Base-by-base conservation (phyloP, 1,140 invertebrate species). In the Tetramorium simillimum region DNA sequence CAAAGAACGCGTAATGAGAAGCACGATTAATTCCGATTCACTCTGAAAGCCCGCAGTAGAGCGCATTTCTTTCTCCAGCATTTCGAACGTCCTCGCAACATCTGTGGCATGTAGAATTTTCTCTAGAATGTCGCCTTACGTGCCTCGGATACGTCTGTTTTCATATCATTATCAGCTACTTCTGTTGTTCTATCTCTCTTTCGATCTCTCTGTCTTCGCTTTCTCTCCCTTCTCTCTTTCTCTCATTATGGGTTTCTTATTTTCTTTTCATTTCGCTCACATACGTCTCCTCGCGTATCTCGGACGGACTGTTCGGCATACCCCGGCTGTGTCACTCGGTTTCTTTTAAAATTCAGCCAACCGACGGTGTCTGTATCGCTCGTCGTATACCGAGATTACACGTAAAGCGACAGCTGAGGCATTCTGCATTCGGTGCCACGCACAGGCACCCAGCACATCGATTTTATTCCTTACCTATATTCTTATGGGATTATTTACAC, bases 401-500 rank as follows among this genome's bases (percentile, higher is more conserved):
- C 40, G 58, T 56, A 62, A 60, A 18, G 53, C 69, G 80, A 73
- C 67, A 51, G 40, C 67, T 12, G 37, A 46, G 37, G 40, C 24
- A 60, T 84, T 75, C 43, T 60, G 14, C 56, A 62, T 62, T 73
- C 37, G 21, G 7, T n/a, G 43, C 18, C 24, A 49, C 63, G 77
- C 63, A 18, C 49, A 60, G 40, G 33, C 46, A n/a, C 28, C 28
- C 33, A 21, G 28, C 46, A 53, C 40, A n/a, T 56, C 56, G 53
- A 84, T 7, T 73, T 21, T 60, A n/a, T 53, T 82, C 24, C 78
- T 60, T 46, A 84, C 53, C 72, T 75, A 33, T 60, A 75, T 84
- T 75, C 69, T 84, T 84, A 62, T 56, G 53, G 53, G 80, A 84
- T 84, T 84, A 73, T 75, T 84, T 84, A 75, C 69, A 60, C 67